Conservation (phyloP, 2,797 vertebrate species). For the Falco biarmicus region DNA sequence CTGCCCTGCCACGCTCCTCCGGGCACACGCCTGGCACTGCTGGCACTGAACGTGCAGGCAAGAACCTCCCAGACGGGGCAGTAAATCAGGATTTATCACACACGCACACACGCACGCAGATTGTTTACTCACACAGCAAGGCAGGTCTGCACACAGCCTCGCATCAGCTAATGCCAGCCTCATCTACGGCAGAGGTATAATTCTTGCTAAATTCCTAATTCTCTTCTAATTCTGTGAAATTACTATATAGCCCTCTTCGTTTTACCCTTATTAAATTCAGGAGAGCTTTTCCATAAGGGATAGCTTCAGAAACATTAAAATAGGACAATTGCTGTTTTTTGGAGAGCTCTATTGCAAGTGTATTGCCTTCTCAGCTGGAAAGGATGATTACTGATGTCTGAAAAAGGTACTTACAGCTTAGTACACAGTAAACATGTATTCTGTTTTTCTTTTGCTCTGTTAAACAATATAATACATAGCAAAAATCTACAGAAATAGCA, state of each 20-base stretch:
- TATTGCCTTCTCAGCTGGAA: constrained; percentile 75
- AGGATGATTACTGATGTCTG: constrained; percentile 72
- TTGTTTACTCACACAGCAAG: not conserved
- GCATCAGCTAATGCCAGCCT: not conserved
- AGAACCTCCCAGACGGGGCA: not conserved
- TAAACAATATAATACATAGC: constrained; percentile 78
- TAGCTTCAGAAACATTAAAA: constrained; percentile 65
- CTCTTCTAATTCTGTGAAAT: constrained; percentile 54
- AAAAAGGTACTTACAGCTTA: constrained; percentile 78
- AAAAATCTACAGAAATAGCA: constrained; percentile 75
- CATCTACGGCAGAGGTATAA: constrained; percentile 15
- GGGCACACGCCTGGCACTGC: rapidly evolving
- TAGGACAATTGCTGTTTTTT: constrained; percentile 66
- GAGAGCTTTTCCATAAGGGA: constrained; percentile 49
- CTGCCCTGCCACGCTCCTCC: not conserved
- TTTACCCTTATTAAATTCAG: constrained; percentile 45
- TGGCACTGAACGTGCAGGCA: rapidly evolving
- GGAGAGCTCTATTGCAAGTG: constrained; percentile 69
- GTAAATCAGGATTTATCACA: not conserved
- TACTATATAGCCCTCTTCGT: constrained; percentile 27
- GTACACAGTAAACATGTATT: constrained; percentile 78
- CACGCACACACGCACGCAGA: rapidly evolving
- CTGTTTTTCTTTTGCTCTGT: constrained; percentile 78
- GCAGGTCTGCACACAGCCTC: not conserved
- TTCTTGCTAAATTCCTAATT: constrained; percentile 47